Base-by-base conservation (phyloP, 2,888 invertebrate genomes). In the Rhimphoctona megacephalus region DNA sequence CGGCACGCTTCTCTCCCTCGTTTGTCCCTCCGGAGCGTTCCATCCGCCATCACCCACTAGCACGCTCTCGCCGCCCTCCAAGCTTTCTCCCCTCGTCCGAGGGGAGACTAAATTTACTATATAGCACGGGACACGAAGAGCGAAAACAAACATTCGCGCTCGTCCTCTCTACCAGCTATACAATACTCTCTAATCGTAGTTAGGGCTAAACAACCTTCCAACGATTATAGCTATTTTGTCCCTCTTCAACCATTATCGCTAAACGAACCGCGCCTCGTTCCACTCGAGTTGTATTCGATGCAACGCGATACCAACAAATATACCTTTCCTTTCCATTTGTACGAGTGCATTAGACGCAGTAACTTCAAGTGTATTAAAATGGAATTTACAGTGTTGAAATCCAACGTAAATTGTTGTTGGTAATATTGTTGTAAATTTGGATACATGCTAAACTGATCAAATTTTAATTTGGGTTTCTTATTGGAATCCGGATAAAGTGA, bases 151-250 rank as follows among this genome's bases (percentile, higher is more conserved):
- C 84, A 74, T 70, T 66, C 73, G 39, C 66, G 36, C 73, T 57
- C 69, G 57, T 39, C 43, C 66, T 67, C 74, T 69, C 76, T 19
- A 46, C 49, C 54, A 7, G 49, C n/a, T 46, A 7, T 39, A 66
- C 64, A 49, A 30, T 30, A 46, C 39, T 66, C 82, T 73, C 86
- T 88, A 85, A 89, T 88, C 84, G 80, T 77, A 70, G 76, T 77
- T 70, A 82, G 69, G 69, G 66, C 80, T 85, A 87, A 86, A 88
- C 86, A 85, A 85, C 79, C 87, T 84, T 72, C 79, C 81, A 36
- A 61, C 61, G 61, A 61, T 49, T 49, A 49, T 49, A 46, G 30
- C 70, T 14, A 67, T 54, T 74, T 67, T 69, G 67, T 67, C 67
- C 74, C 74, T 25, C 30, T 67, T 22, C 57, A 70, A 61, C 30